A percentile compares a stretch with the other conserved stretches of the same genome.
Conservation (phyloP, 2,797 vertebrate genomes). For the Podargus strigoides region DNA sequence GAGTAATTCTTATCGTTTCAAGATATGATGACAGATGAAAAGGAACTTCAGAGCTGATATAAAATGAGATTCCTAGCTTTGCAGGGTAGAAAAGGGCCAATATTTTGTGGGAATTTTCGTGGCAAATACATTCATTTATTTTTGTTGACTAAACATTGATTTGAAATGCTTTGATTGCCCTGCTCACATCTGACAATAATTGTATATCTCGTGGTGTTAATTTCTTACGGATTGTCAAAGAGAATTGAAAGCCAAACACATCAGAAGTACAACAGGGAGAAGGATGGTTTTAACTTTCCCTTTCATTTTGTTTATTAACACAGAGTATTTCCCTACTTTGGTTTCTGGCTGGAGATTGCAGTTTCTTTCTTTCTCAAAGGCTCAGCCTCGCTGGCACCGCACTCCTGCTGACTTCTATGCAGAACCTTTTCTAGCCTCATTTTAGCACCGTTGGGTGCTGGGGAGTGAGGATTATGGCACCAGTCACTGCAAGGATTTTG, state of each 20-base stretch:
- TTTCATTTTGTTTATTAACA: constrained; percentile 52
- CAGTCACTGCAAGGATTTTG: not conserved
- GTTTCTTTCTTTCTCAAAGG: constrained; percentile 21
- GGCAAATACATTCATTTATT: constrained; percentile 18
- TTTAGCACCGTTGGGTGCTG: not conserved
- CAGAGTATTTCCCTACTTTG: not conserved
- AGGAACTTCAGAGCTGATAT: constrained; percentile 50
- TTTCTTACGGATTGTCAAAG: constrained; percentile 34
- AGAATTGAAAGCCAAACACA: constrained; percentile 31
- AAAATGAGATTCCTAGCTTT: constrained; percentile 53
- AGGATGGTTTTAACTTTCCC: not conserved
- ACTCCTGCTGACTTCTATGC: constrained; percentile 2
- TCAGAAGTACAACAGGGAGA: constrained; percentile 19
- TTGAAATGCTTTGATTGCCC: constrained; percentile 53
- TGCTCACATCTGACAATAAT: not conserved
- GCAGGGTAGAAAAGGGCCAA: not conserved
- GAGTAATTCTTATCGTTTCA: constrained; percentile 54
- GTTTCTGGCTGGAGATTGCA: constrained; percentile 25
- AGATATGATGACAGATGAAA: constrained; percentile 53
- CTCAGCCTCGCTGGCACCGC: not conserved
- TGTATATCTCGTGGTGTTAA: constrained; percentile 15
- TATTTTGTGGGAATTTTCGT: constrained; percentile 19
- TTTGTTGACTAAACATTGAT: constrained; percentile 43
- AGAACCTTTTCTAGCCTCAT: constrained; percentile 8
- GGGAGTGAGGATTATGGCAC: not conserved